Conservation (phyloP, 2,888 invertebrate genomes). For the Hypena proboscidalis region DNA sequence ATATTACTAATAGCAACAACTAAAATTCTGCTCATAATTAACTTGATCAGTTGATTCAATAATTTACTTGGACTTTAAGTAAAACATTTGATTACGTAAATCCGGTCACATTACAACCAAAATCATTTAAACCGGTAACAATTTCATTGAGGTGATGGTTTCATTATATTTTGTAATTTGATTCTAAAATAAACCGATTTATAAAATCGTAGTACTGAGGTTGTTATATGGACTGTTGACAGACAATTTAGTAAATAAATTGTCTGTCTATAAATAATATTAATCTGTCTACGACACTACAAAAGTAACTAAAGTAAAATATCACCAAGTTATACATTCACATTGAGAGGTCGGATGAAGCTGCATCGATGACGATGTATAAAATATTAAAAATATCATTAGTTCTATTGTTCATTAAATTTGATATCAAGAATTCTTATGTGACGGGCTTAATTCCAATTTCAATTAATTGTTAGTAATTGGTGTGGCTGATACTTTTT, state of each 20-base stretch:
- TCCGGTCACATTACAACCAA: constrained; percentile 35
- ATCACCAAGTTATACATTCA: not conserved
- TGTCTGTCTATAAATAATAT: no score
- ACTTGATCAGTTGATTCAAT: not conserved
- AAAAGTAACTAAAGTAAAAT: constrained; percentile 7
- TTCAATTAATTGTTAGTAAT: no score
- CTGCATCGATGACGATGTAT: constrained; percentile 4
- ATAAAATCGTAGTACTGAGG: no score
- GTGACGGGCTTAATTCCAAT: no score
- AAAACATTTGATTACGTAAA: constrained; percentile 5
- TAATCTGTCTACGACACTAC: no score
- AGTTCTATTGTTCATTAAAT: no score
- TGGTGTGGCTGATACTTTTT: no score
- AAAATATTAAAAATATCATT: constrained; percentile 22
- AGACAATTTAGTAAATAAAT: not conserved
- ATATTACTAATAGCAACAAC: no score
- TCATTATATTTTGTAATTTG: constrained; percentile 2
- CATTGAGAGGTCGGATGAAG: constrained; percentile 2
- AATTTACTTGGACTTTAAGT: not conserved
- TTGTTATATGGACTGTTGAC: not conserved
- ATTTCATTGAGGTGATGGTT: constrained; percentile 44
- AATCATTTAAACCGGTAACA: constrained; percentile 48
- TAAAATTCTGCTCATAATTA: no score
- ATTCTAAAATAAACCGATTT: not conserved
- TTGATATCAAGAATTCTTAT: no score